A percentile compares a stretch with the other conserved stretches of the same genome.
Evolutionary conservation across 2,113 vertebrate species (phyloP).

Genomic region (Eurypyga helias): DNA sequence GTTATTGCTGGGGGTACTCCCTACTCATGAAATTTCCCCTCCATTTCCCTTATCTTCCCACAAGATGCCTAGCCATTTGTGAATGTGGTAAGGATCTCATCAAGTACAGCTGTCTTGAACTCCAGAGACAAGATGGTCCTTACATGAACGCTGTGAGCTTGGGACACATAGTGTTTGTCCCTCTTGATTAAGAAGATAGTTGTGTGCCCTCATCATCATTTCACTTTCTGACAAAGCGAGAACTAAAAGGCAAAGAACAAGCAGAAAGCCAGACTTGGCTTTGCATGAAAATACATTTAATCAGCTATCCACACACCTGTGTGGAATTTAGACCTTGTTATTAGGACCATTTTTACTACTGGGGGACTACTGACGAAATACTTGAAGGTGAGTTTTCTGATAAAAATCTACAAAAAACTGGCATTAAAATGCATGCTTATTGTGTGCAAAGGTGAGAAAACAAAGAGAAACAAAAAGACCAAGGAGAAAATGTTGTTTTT

Average conservation of each 20-base stretch:
- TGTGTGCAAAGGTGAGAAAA: neutral
- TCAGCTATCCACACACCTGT: neutral
- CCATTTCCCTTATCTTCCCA: neutral
- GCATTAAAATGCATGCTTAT: accelerated
- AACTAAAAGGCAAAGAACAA: neutral
- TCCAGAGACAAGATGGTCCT: neutral
- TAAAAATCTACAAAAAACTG: neutral
- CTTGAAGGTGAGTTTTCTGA: neutral
- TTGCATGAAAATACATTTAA: neutral
- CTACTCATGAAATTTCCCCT: neutral
- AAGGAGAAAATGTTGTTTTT: neutral
- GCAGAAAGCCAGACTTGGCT: neutral
- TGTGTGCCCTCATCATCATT: neutral
- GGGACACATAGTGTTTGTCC: neutral
- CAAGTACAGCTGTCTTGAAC: neutral
- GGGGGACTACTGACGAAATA: neutral
- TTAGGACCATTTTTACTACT: neutral
- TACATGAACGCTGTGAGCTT: neutral
- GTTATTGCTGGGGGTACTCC: neutral
- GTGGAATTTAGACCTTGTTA: neutral
- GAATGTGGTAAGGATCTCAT: neutral
- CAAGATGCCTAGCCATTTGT: neutral
- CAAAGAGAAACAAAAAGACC: neutral
- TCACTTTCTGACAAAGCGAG: neutral
- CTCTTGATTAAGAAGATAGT: neutral